Evolutionary conservation across 53 echinoderm and acorn worm genomes (phyloP), one percentile per base, ranked within the genome.

Genomic region (Crossaster papposus): DNA sequence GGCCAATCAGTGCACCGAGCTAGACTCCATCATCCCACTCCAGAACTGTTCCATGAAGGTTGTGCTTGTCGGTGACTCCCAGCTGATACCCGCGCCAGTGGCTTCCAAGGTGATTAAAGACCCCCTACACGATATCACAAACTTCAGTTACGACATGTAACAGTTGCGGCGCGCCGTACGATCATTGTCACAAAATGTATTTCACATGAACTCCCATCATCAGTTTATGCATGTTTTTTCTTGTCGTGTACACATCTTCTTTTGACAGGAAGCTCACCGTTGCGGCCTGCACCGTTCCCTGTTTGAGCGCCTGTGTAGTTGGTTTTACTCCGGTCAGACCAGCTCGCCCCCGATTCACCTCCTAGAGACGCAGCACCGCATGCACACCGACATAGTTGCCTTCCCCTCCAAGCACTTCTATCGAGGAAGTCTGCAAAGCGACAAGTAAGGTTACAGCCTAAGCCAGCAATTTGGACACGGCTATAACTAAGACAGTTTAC

Each of bases 1-100:
- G 95, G 95, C 93, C 32, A 79, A 89, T 54, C 95, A 95, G 78
- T 95, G 95, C 35, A 80, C 82, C 2, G 95, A 95, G 79, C 81
- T 89, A 24, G 95, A 95, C 77, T 52, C 82, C 32, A 35, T 95
- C 20, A 85, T 95, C 29, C 74, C 95, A 51, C 89, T 95, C 8
- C 92, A 93, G 90, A 89, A 82, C 50, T 85, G 82, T 23, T 64
- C 86, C 20, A 76, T 83, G 55, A 91, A 90, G 71, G 81, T 95
- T 1, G 54, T 95, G 22, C 62, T 95, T 63, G 91, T 91, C 15
- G 95, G 95, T 13, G 93, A 95, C 50, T 70, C 89, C 15, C 81
- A 81, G 20, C 89, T 91, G 65, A 89, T 77, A 3, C 82, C 91
- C 29, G 78, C 93, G 32, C 70, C 79, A 3, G 89, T 95, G 20